Evolutionary conservation across 2,797 vertebrate species (phyloP).

Genomic region (Argentina silus): DNA sequence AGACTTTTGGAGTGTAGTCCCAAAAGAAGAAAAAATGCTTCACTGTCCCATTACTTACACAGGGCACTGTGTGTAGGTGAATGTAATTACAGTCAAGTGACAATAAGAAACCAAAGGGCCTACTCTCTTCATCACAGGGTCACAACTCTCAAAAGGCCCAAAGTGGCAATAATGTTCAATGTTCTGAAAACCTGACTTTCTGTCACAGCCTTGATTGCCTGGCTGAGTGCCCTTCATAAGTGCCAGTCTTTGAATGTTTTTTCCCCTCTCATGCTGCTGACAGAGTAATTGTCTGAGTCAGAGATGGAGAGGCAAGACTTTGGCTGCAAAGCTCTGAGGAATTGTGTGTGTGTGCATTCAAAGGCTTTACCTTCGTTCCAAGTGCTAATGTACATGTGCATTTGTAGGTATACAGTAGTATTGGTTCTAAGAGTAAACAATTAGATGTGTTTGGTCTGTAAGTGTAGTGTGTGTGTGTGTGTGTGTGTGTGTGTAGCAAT

Average conservation of each 20-base stretch:
- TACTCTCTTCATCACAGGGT: too few relatives aligned
- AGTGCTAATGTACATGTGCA: neutral
- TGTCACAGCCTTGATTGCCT: neutral
- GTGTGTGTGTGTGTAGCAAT: neutral
- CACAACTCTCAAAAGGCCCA: neutral
- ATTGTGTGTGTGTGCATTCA: neutral
- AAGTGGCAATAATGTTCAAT: neutral
- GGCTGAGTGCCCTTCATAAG: conserved; percentile 6
- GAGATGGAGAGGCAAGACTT: neutral
- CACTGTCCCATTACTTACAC: too few relatives aligned
- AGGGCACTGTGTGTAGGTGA: too few relatives aligned
- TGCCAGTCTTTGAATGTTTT: neutral
- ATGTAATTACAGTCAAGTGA: too few relatives aligned
- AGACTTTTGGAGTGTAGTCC: too few relatives aligned
- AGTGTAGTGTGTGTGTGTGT: neutral
- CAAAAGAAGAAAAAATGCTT: too few relatives aligned
- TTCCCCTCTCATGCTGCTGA: neutral
- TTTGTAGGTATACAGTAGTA: neutral
- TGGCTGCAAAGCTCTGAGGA: neutral
- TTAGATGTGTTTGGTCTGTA: neutral
- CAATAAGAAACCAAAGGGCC: too few relatives aligned
- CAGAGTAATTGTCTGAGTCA: conserved; percentile 9
- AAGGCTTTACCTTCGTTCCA: neutral
- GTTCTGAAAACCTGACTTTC: neutral
- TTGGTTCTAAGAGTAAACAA: too few relatives aligned